Evolutionary conservation across 2,113 vertebrate genomes (phyloP), one percentile per base, ranked within the genome.

Genomic region (Spizaetus ornatus): DNA sequence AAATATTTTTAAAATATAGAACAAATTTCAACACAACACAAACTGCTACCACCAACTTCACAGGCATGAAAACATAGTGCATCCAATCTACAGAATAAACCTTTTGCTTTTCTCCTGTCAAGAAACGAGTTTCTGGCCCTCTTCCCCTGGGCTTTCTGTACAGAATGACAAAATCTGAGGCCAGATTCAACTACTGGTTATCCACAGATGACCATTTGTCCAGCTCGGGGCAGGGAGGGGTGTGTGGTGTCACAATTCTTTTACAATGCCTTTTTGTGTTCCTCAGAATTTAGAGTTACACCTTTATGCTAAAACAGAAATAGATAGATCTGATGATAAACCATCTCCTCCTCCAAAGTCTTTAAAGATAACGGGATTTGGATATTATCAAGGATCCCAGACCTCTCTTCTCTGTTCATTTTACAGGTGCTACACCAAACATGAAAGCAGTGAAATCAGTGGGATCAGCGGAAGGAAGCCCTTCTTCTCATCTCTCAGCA

Each of bases 141-240:
- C 32, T 87, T 82, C 11, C 25, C 13, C 27, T 48, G 27, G 19
- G 45, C 11, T 70, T 81, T 89, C 55, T 61, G 43, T 36, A 62
- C 3, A 53, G 50, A 45, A 48, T 9, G 42, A 86, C 55, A 86
- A 65, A 69, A 81, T 66, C 22, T 77, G 34, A 86, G 18, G 34
- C 32, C 19, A 70, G 15, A 66, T 82, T 84, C 50, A 84, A 43
- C 6, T 65, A 22, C 29, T 67, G 25, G 10, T 79, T 76, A 58
- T 56, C 32, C 32, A 91, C 7, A 88, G 76, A 91, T 9, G 36
- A 32, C 7, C 20, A 27, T 53, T 73, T 55, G 14, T 78, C 45
- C 31, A 48, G n/a, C 10, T 84, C 11, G 1, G 1, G 16, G 7
- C 3, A 7, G 7, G 29, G 13, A 6, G 11, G 13, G 14, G 1